Evolutionary conservation across 2,113 vertebrate species (phyloP), one percentile per base, ranked within the genome.

Genomic region (Dicaeum eximium): DNA sequence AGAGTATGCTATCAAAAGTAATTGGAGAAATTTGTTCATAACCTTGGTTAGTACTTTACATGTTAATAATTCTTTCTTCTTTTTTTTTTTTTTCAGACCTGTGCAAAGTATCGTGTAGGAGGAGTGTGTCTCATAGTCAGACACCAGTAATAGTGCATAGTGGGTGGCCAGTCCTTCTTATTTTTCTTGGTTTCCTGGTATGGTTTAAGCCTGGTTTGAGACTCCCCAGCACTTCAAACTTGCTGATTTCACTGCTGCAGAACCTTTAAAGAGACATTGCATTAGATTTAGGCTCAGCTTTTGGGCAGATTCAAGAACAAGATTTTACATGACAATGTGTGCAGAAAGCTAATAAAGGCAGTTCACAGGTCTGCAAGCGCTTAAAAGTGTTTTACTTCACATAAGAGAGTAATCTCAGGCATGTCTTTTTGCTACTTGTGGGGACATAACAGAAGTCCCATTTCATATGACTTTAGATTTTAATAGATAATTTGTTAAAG

Each of bases 121-220:
- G 60, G 80, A 61, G 40, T 71, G 47, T 96, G 89, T 93, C 81
- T 33, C 22, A 48, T 62, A 38, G 60, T 91, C 92, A 90, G 80
- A 88, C 74, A 94, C 86, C 75, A 81, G 13, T 60, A 95, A 88
- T 91, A 88, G 91, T 35, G 2, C 95, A 70, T 44, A 65, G 94
- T 97, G 96, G 96, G 96, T 97, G 97, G 96, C 90, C 95, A 67
- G 78, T 85, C 77, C 48, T 83, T 37, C 78, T 84, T 91, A 44
- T 73, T 97, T 95, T 96, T 95, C 80, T 92, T 96, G 91, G 94
- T 97, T 97, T 97, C 95, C 85, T 87, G 87, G 75, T 51, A 86
- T 95, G 84, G 50, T 96, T 97, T 90, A 89, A 95, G 75, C 73
- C 72, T 38, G 74, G 70, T 65, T 80, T 95, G 80, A 94, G 79